A percentile compares a stretch with the other conserved stretches of the same genome.
Conservation (phyloP, 2,888 invertebrate genomes). For the Synanthedon formicaeformis region DNA sequence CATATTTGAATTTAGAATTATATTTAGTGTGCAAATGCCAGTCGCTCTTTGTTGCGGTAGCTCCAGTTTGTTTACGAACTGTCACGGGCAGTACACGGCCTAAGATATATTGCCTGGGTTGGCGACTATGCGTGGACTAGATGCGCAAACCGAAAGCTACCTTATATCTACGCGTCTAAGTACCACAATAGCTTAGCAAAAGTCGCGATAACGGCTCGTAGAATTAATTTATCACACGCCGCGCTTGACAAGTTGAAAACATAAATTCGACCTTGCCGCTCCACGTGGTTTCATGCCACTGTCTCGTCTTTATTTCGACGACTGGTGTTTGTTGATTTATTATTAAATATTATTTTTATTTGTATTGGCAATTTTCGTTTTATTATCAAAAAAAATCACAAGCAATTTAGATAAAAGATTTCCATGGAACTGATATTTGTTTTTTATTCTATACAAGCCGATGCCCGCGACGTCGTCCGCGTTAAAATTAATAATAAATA, state of each 20-base stretch:
- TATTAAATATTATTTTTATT: constrained; percentile 17
- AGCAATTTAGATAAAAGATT: no score
- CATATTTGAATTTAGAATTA: constrained; percentile 9
- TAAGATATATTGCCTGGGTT: constrained; percentile 72
- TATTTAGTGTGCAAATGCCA: constrained; percentile 28
- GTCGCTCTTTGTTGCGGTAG: constrained; percentile 63
- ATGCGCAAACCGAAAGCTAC: constrained; percentile 26
- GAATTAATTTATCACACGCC: constrained; percentile 72
- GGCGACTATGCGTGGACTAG: constrained; percentile 66
- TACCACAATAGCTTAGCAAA: constrained; percentile 16
- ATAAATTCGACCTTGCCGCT: constrained; percentile 71
- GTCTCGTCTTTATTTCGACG: constrained; percentile 28
- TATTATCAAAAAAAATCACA: neutral
- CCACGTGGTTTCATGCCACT: constrained; percentile 63
- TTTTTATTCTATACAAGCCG: no score
- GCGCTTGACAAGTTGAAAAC: constrained; percentile 72
- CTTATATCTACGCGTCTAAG: constrained; percentile 15
- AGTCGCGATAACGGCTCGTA: constrained; percentile 61
- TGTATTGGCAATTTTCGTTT: constrained; percentile 1
- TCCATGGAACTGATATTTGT: no score
- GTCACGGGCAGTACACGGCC: constrained; percentile 71
- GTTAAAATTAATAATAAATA: no score
- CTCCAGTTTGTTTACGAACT: constrained; percentile 72
- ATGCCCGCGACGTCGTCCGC: no score
- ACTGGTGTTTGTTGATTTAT: constrained; percentile 12